Percentiles rank a stretch among this genome's conserved stretches.
Evolutionary conservation across 2,797 vertebrate species (phyloP).

Genomic region (Bryconaethiops microstoma): DNA sequence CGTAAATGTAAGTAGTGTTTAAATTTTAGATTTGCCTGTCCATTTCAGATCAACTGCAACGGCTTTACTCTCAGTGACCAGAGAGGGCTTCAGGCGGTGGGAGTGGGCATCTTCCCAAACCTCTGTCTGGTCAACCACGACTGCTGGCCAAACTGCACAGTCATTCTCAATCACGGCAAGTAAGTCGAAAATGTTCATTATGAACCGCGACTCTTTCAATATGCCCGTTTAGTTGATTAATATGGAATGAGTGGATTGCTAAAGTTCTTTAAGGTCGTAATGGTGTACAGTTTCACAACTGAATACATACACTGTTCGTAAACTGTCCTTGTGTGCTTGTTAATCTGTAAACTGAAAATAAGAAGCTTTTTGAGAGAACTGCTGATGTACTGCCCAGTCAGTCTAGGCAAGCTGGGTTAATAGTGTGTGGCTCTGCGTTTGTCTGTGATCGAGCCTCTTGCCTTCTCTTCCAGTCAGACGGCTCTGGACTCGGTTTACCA

Average conservation of each 20-base stretch:
- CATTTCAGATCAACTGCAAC: constrained; percentile 88
- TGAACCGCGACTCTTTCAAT: neutral
- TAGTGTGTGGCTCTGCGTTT: neutral
- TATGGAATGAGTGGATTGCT: neutral
- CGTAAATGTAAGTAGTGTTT: neutral
- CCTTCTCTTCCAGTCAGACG: constrained; percentile 92
- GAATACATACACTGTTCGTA: neutral
- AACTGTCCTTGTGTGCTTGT: neutral
- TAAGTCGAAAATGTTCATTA: constrained; percentile 67
- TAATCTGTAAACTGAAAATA: neutral
- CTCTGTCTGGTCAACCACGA: constrained; percentile 93
- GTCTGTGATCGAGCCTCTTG: constrained; percentile 60
- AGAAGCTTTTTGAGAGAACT: neutral
- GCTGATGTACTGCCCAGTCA: neutral
- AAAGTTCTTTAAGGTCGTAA: neutral
- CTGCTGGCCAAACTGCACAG: constrained; percentile 96
- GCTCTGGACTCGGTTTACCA: constrained; percentile 91
- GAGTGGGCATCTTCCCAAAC: constrained; percentile 93
- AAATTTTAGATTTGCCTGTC: constrained; percentile 11
- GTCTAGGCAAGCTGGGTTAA: neutral
- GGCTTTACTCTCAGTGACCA: constrained; percentile 93
- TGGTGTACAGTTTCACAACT: neutral
- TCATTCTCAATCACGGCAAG: constrained; percentile 94
- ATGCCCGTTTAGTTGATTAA: neutral
- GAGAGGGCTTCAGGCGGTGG: constrained; percentile 90